phyloP scores from a whole-genome alignment of 2,797 vertebrate genomes.

The Lophotriccus pileatus region DNA sequence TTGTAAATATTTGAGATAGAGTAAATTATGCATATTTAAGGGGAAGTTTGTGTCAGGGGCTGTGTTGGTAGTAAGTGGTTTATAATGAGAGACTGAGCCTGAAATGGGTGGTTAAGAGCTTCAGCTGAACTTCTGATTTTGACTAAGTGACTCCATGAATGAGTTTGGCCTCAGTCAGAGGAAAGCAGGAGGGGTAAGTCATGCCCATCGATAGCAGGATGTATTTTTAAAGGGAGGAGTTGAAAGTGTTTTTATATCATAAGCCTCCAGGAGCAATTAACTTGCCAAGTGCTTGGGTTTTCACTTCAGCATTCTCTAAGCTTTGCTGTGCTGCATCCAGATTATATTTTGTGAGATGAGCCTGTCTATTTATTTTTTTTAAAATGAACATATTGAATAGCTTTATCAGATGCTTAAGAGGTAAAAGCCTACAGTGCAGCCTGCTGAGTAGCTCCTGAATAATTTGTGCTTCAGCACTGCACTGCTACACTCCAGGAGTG shows the following conservation, averaged over 20 bases:
- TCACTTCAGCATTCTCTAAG: slow-evolving; percentile 32
- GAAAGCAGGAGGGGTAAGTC: background rate
- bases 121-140: slow-evolving; percentile 1
- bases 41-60: slow-evolving; percentile 22
- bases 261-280: slow-evolving; percentile 34
- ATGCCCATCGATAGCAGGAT: background rate
- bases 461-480: background rate
- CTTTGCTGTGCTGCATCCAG: slow-evolving; percentile 16
- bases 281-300: slow-evolving; percentile 25
- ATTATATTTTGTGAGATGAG: slow-evolving; percentile 3
- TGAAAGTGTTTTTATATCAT: background rate
- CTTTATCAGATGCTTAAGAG: background rate
- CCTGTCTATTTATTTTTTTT: background rate
- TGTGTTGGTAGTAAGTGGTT: slow-evolving; percentile 1
- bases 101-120: background rate
- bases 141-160: background rate
- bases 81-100: background rate
- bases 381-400: background rate
- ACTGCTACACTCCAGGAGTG: background rate
- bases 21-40: slow-evolving; percentile 66
- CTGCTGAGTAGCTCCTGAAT: background rate
- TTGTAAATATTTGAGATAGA: slow-evolving; percentile 76
- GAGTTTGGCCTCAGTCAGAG: background rate
- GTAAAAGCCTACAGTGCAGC: background rate
- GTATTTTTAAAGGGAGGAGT: slow-evolving; percentile 10